Evolutionary conservation across 2,888 invertebrate genomes (phyloP).

Genomic region (Lasioglossum villosulum): DNA sequence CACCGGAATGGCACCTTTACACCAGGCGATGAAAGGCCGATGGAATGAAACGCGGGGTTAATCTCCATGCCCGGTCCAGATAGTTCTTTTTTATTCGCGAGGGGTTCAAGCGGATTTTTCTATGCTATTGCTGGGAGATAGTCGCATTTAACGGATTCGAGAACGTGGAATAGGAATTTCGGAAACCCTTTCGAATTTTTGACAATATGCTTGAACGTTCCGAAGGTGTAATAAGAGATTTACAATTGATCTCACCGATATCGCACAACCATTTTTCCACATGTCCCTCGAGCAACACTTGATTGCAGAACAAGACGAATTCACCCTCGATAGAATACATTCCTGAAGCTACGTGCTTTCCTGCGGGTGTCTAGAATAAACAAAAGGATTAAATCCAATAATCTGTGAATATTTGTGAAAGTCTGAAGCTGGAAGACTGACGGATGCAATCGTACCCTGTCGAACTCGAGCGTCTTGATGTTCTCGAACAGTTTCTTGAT

Average conservation of each 20-base stretch:
- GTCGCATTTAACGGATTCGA: not conserved
- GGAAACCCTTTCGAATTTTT: not conserved
- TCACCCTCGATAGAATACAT: slow-evolving; percentile 95
- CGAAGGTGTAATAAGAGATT: not conserved
- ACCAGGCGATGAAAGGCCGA: slow-evolving; percentile 13
- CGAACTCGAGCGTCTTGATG: slow-evolving; percentile 90
- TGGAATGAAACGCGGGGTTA: slow-evolving; percentile 27
- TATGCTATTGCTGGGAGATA: not conserved
- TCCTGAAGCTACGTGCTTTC: slow-evolving; percentile 86
- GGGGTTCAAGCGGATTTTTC: slow-evolving; percentile 34
- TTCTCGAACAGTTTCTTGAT: slow-evolving; percentile 96
- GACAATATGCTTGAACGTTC: not conserved
- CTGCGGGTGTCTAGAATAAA: slow-evolving; percentile 63
- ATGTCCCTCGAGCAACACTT: slow-evolving; percentile 90
- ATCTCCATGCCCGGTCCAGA: not conserved
- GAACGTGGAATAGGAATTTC: not conserved
- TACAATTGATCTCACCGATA: slow-evolving; percentile 86
- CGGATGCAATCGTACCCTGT: slow-evolving; percentile 85
- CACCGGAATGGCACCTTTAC: slow-evolving; percentile 16
- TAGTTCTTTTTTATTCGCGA: slow-evolving; percentile 25
- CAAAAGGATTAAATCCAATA: not conserved
- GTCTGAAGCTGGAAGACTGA: not conserved
- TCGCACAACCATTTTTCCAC: slow-evolving; percentile 92
- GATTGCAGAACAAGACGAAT: slow-evolving; percentile 90
- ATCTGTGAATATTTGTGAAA: not conserved